Evolutionary conservation across 2,797 vertebrate species (phyloP), one percentile per base, ranked within the genome.

Genomic region (Pelobates cultripes): DNA sequence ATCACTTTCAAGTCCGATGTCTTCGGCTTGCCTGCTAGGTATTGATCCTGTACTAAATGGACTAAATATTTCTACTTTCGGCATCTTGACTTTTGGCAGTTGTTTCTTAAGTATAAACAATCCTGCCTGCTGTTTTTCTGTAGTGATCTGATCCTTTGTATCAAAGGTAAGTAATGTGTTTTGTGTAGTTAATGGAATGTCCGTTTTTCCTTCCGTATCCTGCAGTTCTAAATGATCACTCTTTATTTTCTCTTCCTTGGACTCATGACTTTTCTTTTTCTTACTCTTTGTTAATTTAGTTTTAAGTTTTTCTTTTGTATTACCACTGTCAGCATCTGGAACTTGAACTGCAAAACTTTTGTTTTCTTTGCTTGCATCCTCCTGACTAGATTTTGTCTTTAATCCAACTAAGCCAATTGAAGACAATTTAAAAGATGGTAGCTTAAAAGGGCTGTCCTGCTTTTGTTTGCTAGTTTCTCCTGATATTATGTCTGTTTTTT

Each of bases 381-480:
- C 47, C 81, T 40, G 57, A 78, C n/a, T 3, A 73, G 3, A n/a
- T 79, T 86, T 90, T 69, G 67, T 84, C 61, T 88, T 90, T 17
- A 86, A 86, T 0, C 87, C 57, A 60, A n/a, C 89, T 86, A 90
- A 87, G 42, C 82, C 85, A 86, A 92, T 89, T 28, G 87, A 86
- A 28, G 89, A 90, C 0, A 91, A 51, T 66, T 87, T 89, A 45
- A 92, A 89, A 84, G 88, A 90, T 77, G 89, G 87, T 40, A 88
- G 84, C 79, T 88, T 91, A 64, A 84, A 84, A 83, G 88, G 90
- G 28, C 84, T 87, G 86, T 86, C 75, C 87, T 89, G 13, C 83
- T 87, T 7, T 85, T 74, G 68, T 60, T 28, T 14, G 43, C 71
- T 69, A 41, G n/a, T 77, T 7, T 70, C 55, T 4, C 70, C 73